Evolutionary conservation across 2,797 vertebrate species (phyloP), one percentile per base, ranked within the genome.

Genomic region (Channallabes apus): DNA sequence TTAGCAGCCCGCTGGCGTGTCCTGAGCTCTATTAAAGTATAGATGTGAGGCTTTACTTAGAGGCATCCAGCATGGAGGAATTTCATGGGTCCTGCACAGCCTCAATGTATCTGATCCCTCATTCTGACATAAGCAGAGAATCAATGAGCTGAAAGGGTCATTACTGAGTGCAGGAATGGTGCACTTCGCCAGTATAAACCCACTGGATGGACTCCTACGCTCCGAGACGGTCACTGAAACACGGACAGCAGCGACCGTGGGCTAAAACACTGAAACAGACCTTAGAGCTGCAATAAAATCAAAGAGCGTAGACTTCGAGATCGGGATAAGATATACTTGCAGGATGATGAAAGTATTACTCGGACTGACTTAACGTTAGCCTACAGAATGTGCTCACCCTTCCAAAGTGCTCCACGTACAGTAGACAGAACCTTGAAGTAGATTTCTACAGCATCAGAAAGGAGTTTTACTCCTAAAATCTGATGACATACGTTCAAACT

Each of bases 91-190:
- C 71, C 72, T 86, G 84, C 81, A 84, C 41, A 54, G 64, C 87
- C 83, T 83, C 87, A 86, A 88, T 85, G 87, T 84, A 87, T 86
- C 82, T 80, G 88, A 90, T 91, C 85, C 82, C 61, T 89, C 90
- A 87, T 88, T 89, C 84, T 86, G 89, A 88, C 87, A 89, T 82
- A 73, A 84, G 87, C 82, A 84, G 83, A 88, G 86, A 88, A 89
- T 90, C 89, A 84, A 87, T 89, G 81, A 88, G 82, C 65, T 84
- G 77, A 84, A 86, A 86, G 86, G 83, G 81, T 88, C 86, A 88
- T 87, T 89, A 89, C 35, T 54, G 77, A 54, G 51, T 54, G 84
- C 86, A 85, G 87, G 86, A 84, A 90, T 85, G 54, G 84, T 71
- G 35, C 65, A 79, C 73, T 84, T 77, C 83, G 84, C 67, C 69